Conservation (phyloP, 2,113 vertebrate species). For the Pedionomus torquatus region DNA sequence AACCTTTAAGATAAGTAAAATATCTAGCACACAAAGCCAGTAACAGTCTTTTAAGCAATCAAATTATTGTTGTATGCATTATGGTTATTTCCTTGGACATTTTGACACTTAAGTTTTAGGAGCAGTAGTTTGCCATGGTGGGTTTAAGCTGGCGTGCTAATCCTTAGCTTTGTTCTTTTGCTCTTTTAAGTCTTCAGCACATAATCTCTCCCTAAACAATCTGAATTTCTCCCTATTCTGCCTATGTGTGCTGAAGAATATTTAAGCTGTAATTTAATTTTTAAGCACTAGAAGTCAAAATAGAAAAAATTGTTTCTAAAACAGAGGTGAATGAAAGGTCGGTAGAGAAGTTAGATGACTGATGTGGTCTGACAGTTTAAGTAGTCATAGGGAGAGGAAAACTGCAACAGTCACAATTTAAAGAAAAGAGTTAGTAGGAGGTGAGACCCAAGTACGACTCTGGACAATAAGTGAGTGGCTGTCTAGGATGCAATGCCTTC, state of each 20-base stretch:
- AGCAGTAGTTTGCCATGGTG: not conserved
- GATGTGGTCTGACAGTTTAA: not conserved
- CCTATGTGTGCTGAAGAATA: not conserved
- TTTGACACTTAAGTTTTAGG: not conserved
- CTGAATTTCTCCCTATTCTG: not conserved
- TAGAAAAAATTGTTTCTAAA: not conserved
- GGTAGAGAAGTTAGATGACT: not conserved
- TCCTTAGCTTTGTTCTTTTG: not conserved
- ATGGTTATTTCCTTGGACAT: not conserved
- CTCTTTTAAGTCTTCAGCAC: not conserved
- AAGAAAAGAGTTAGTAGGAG: not conserved
- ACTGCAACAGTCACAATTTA: not conserved
- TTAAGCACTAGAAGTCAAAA: not conserved
- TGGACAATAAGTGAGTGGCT: not conserved
- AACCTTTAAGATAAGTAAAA: not conserved
- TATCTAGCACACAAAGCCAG: not conserved
- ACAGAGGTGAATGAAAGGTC: not conserved
- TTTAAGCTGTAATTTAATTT: not conserved
- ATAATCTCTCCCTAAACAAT: not conserved
- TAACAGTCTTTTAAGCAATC: not conserved
- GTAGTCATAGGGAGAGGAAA: not conserved
- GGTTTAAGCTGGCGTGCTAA: not conserved
- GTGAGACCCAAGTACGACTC: not conserved
- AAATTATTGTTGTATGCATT: not conserved
- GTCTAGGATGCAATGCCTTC: rapidly evolving